Evolutionary conservation across 2,113 vertebrate genomes (phyloP), one percentile per base, ranked within the genome.

Genomic region (Xenopus laevis): DNA sequence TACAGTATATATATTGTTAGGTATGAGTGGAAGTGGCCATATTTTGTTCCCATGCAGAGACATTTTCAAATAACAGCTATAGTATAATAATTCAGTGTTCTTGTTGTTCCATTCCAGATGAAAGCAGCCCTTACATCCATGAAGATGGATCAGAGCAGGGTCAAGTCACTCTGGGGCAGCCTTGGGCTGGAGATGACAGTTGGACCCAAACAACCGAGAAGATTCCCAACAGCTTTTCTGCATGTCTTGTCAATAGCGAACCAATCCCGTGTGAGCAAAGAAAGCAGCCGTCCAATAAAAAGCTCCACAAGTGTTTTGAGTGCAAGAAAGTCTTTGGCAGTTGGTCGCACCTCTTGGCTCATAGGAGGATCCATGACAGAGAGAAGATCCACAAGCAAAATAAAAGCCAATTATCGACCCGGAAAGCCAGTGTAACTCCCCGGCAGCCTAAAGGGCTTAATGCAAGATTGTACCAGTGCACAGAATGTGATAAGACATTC

Each of bases 331-430:
- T 57, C 4, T 73, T 65, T 15, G 62, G 63, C 15, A 57, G 63
- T 52, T 46, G 71, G 63, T 15, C 62, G 10, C 33, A 58, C 30
- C 71, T 73, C 11, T 50, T 55, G 9, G 15, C 13, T 2, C 71
- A 73, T 15, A 65, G n/a, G 52, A 21, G n/a, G 53, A 65, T 4
- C 63, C 71, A 66, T 27, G 55, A 73, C 10, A 50, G 65, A 16
- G 52, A 45, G 16, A 73, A 45, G 15, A 10, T 23, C 30, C 30
- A 20, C 27, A 55, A 9, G 2, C 13, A 55, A 20, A n/a, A 44
- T 16, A 40, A 40, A 40, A 16, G 8, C 13, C 7, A 73, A 8
- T 30, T 15, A 3, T 10, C 45, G 1, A 45, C 46, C 30, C 1
- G 33, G 2, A 18, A 44, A 11, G 27, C 64, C 9, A 20, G 16